Base-by-base conservation (phyloP, 2,888 invertebrate genomes). In the Aporophyla nigra region DNA sequence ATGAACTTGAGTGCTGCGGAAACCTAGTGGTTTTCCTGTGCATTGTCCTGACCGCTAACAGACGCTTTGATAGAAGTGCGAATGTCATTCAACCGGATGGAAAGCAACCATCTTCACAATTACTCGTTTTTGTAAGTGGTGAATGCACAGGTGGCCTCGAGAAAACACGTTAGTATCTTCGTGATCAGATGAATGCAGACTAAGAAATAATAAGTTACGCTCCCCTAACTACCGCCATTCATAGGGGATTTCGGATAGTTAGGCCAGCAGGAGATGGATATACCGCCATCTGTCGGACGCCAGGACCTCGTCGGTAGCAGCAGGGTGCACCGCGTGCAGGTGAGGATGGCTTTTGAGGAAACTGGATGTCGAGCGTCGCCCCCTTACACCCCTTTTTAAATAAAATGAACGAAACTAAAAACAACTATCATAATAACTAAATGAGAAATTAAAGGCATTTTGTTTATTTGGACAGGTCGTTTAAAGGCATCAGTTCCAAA, bases 281-380 rank as follows among this genome's bases (percentile, higher is more conserved):
- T 56, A 19, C 56, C 33, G 56, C 72, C 72, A 66, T 72, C 27
- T 21, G 5, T 58, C 40, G 51, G 65, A 46, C 40, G 67, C 43
- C 67, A 67, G 61, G 63, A 73, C 74, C 76, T 63, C 58, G 63
- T 76, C 19, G n/a, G 76, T 76, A 16, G 16, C 21, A 49, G 76
- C 67, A 67, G 76, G 67, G 67, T 73, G 73, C 21, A 43, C 54
- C 73, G 7, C 67, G 61, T 19, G 73, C 73, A 76, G 67, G 72
- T 46, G 61, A 76, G 67, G 72, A 16, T 76, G 72, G 14, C 67
- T 46, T 1, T 24, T 76, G 73, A 67, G 63, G 73, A 76, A 73
- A 62, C 67, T 72, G 14, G 53, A 67, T 67, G 21, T n/a, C 5
- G 16, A 0, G 5, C 3, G 33, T 3, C 33, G 2, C 33, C 33